These are phyloP conservation scores for Tamandua tetradactyla DNA, from an alignment of 2,797 vertebrate genomes.

Conservation along the genomic window DNA sequence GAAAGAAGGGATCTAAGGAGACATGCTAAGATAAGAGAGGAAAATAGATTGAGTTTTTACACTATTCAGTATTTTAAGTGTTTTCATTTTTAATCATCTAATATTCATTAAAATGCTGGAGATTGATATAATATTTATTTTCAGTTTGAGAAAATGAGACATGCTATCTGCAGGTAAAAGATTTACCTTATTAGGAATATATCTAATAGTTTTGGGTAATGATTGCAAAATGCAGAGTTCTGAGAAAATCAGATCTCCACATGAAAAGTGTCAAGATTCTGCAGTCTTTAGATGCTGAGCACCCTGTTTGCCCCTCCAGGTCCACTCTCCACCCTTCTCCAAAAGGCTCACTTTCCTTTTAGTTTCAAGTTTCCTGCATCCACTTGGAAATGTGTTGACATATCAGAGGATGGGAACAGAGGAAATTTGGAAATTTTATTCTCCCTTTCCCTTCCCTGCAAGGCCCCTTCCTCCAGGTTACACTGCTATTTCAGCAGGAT, in stretches of 20 bases:
- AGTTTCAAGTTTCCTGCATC: neutral
- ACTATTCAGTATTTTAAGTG: neutral
- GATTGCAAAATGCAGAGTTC: neutral
- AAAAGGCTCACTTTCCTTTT: neutral
- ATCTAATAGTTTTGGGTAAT: neutral
- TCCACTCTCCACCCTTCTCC: neutral
- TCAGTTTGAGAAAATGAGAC: neutral
- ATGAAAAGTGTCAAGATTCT: neutral
- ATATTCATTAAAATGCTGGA: neutral
- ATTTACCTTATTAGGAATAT: neutral
- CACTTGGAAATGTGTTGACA: neutral
- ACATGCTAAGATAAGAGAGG: neutral
- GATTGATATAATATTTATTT: neutral
- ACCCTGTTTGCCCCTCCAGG: neutral
- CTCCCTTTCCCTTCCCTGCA: neutral
- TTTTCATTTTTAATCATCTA: neutral
- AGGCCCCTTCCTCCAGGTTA: neutral
- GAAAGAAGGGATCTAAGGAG: neutral
- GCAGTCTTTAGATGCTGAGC: neutral
- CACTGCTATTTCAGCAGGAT: neutral
- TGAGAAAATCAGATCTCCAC: neutral
- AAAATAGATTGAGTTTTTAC: neutral
- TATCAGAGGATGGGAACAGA: neutral
- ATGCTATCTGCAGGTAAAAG: neutral
- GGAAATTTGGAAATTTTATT: neutral